phyloP scores from a whole-genome alignment of 2,888 invertebrate species.

The Biston betularia region DNA sequence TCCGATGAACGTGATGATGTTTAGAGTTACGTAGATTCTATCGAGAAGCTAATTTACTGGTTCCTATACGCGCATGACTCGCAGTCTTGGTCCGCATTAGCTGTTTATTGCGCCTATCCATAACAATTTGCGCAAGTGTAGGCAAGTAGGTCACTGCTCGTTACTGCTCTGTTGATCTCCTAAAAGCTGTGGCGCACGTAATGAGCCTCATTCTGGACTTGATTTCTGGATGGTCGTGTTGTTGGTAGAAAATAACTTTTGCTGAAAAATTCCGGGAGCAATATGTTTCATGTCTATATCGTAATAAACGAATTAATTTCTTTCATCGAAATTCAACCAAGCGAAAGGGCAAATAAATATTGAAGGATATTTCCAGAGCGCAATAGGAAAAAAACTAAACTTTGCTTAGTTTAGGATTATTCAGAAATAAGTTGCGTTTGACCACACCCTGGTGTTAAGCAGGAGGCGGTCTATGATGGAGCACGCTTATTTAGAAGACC shows the following conservation, averaged over 20 bases:
- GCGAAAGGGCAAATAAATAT: too few relatives aligned
- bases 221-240: background rate
- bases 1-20: too few relatives aligned
- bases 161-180: conserved; percentile 22
- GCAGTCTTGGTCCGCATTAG: conserved; percentile 31
- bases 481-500: too few relatives aligned
- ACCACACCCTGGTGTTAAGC: too few relatives aligned
- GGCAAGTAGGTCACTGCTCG: conserved; percentile 27
- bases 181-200: conserved; percentile 9
- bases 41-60: background rate
- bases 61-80: conserved; percentile 6
- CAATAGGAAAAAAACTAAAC: too few relatives aligned
- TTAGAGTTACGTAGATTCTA: background rate
- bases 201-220: conserved; percentile 9
- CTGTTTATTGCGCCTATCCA: conserved; percentile 38
- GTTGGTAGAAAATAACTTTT: background rate
- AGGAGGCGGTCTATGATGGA: too few relatives aligned
- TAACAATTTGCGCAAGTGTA: conserved; percentile 37
- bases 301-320: background rate
- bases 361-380: too few relatives aligned
- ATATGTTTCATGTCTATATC: background rate
- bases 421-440: too few relatives aligned
- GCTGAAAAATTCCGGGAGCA: background rate
- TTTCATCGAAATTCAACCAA: too few relatives aligned
- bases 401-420: too few relatives aligned